Conservation (phyloP, 2,888 invertebrate species). For the Dolichopus griseipennis region DNA sequence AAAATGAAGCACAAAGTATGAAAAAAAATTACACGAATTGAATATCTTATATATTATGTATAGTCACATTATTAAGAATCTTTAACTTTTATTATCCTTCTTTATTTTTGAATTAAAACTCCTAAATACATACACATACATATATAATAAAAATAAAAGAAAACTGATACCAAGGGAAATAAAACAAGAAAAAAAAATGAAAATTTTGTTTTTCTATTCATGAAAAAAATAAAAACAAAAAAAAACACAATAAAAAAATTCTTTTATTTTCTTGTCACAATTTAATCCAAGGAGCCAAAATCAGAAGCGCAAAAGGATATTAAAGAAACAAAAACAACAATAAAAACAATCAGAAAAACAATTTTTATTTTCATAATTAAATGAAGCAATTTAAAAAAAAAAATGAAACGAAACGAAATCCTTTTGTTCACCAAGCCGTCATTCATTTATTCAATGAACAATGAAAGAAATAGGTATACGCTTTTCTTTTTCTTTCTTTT, state of each 20-base stretch:
- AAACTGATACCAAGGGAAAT: too few species aligned
- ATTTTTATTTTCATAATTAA: neutral
- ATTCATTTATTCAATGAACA: too few species aligned
- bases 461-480: neutral
- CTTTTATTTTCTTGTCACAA: neutral
- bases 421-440: neutral
- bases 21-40: too few species aligned
- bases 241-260: neutral
- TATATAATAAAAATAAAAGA: too few species aligned
- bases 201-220: neutral
- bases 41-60: too few species aligned
- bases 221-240: too few species aligned
- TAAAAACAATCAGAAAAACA: neutral
- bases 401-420: too few species aligned
- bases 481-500: neutral
- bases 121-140: too few species aligned
- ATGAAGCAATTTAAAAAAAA: neutral
- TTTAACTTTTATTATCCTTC: too few species aligned
- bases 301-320: conserved; percentile 2
- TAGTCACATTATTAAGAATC: too few species aligned
- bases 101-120: too few species aligned
- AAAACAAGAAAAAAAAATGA: neutral
- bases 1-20: too few species aligned
- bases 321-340: neutral
- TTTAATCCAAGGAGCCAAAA: neutral